Conservation (phyloP, 35 echinoderm and acorn worm genomes). For the Acanthaster planci region DNA sequence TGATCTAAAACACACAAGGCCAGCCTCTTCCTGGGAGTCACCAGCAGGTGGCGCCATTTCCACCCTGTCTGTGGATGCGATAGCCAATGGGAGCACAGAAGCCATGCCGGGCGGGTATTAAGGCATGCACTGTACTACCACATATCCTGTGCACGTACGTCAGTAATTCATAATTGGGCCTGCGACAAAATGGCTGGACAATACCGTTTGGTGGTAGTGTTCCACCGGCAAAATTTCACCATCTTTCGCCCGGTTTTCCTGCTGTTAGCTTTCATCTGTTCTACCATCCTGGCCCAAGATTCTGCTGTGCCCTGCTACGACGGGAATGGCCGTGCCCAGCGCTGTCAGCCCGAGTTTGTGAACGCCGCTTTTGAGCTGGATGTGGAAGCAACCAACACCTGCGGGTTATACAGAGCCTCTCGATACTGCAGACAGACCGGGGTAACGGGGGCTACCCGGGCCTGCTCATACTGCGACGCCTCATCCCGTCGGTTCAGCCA, state of each 20-base stretch:
- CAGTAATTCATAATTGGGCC: too few species aligned
- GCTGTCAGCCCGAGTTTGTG: conserved; percentile 90
- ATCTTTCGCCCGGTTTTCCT: conserved; percentile 25
- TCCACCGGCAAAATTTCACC: conserved; percentile 26
- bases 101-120: too few species aligned
- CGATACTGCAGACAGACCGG: conserved; percentile 88
- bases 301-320: conserved; percentile 83
- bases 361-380: conserved; percentile 96
- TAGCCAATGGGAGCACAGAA: too few species aligned
- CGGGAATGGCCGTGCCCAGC: conserved; percentile 67
- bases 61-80: too few species aligned
- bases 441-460: conserved; percentile 69
- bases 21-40: too few species aligned
- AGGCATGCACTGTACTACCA: not conserved
- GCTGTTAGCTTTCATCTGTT: conserved; percentile 2
- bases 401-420: conserved; percentile 42
- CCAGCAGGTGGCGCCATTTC: too few species aligned
- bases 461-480: conserved; percentile 61
- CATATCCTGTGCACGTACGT: too few species aligned
- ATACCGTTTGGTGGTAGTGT: not conserved
- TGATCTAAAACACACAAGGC: too few species aligned
- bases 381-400: conserved; percentile 88
- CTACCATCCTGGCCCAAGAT: conserved; percentile 11
- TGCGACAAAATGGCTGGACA: conserved; percentile 4
- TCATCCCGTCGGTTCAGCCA: conserved; percentile 21